Conservation (phyloP, 2,113 vertebrate genomes). For the Rhineura floridana region DNA sequence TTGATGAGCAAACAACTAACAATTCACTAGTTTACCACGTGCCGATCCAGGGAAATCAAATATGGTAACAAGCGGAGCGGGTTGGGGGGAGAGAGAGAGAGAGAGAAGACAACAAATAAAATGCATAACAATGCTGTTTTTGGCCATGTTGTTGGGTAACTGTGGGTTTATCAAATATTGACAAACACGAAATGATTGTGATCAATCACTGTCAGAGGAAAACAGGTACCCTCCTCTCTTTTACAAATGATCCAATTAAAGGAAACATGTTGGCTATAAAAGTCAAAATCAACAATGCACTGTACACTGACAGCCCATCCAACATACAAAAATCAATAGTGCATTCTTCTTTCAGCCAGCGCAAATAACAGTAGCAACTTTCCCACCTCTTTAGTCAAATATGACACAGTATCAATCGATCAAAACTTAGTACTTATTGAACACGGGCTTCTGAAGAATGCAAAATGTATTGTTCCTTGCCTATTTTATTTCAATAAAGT, state of each 20-base stretch:
- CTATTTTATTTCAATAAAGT: conserved; percentile 77
- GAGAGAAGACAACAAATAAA: conserved; percentile 22
- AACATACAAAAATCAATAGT: conserved; percentile 87
- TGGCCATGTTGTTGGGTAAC: conserved; percentile 81
- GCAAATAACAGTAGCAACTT: conserved; percentile 80
- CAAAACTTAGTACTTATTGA: conserved; percentile 85
- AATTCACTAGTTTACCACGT: conserved; percentile 18
- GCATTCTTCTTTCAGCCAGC: conserved; percentile 80
- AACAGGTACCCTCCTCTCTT: conserved; percentile 83
- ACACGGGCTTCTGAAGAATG: conserved; percentile 76
- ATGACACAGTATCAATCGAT: conserved; percentile 84
- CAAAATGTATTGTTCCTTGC: conserved; percentile 71
- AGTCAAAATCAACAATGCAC: conserved; percentile 89
- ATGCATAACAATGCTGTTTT: conserved; percentile 73
- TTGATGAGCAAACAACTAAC: neutral
- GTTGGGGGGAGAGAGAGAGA: neutral
- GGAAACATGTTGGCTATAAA: conserved; percentile 88
- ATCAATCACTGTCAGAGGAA: conserved; percentile 85
- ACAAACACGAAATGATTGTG: conserved; percentile 86
- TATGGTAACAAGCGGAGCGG: conserved; percentile 51
- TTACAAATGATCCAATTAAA: conserved; percentile 91
- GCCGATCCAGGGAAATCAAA: conserved; percentile 52
- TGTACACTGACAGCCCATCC: conserved; percentile 84
- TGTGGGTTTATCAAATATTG: conserved; percentile 86
- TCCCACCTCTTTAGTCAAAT: conserved; percentile 89